Base-by-base conservation (phyloP, 23 tunicate genomes). In the Aplidium turbinatum region DNA sequence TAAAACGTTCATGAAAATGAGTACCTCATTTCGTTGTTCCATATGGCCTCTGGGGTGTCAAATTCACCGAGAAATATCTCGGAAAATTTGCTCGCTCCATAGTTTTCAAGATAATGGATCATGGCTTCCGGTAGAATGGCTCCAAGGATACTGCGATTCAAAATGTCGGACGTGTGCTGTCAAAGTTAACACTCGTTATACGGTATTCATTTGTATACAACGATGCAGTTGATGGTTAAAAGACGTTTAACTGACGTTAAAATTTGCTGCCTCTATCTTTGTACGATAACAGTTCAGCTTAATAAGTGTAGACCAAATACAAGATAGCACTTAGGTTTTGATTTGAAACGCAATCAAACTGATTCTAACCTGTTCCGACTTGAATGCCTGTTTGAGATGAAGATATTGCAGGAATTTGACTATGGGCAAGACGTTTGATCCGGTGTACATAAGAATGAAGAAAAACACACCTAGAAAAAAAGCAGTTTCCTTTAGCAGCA, bases 11-110 rank as follows among this genome's bases (percentile, higher is more conserved):
- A n/a, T n/a, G 9, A 42, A 6, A 63, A 25, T 29, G 60, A 5
- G 42, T 35, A 89, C 88, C 99, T 78, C 99, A 95, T 95, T 77
- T 95, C 99, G 38, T 75, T 70, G 64, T 79, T 95, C 99, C 99
- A 95, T 9, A 95, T 95, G 0, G 99, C 99, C 58, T 95, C 99
- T 5, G 99, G 99, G 0, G 99, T 95, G 63, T 95, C 99, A 70
- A 95, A 95, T 73, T 95, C 99, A 31, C 99, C 99, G 21, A 95
- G 75, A 64, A 88, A 95, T 29, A 88, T 95, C 57, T 95, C 93
- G 1, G 99, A 94, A 64, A 95, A 95, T 72, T 89, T 95, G 29
- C 89, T 96, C 23, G 92, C 57, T 0, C 90, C 96, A 58, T 95
- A 84, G 39, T 95, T 95, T 52, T 88, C 96, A 3, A 95, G 90